Base-by-base conservation (phyloP, 2,797 vertebrate genomes). In the Numenius phaeopus region DNA sequence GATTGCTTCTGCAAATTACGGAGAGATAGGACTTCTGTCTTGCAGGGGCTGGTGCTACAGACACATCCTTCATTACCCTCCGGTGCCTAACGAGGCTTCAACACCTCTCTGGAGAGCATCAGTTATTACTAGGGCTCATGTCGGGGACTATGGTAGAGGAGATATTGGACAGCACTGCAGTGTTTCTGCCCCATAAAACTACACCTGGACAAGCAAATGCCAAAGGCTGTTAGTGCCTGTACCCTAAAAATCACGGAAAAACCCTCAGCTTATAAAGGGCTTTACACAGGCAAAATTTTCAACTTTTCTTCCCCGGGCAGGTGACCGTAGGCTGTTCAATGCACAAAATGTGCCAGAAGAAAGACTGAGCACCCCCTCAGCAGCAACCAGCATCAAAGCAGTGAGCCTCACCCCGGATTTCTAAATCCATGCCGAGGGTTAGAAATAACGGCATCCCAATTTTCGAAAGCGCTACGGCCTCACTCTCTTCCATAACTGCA, bases 21-120 rank as follows among this genome's bases (percentile, higher is more conserved):
- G 58, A 24, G 24, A 37, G 58, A 34, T 10, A 39, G 16, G 34
- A 61, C 23, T 37, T 7, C 10, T 17, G 22, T 61, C 34, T 37
- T 61, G 58, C 15, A 39, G 24, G 17, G 22, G 24, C 34, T 39
- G 58, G 23, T 61, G 34, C 58, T 27, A 24, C 24, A 2, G 58
- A 61, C 23, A 27, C 37, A 5, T 39, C 7, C n/a, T 26, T 61
- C 37, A 11, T 61, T 61, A 76, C 11, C 52, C 7, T 24, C 13
- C 0, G 1, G 20, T 61, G 32, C 49, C 30, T 44, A 58, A 80
- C 0, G 7, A 81, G 44, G 30, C 27, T 81, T 69, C 11, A 0
- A 27, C 10, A 77, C 13, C 26, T 57, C 39, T 26, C 64, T 0
- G 0, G 34, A 58, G 4, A 61, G 14, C 54, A 42, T 17, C 29